Evolutionary conservation across 2,113 vertebrate genomes (phyloP), one percentile per base, ranked within the genome.

Genomic region (Symphodus melops): DNA sequence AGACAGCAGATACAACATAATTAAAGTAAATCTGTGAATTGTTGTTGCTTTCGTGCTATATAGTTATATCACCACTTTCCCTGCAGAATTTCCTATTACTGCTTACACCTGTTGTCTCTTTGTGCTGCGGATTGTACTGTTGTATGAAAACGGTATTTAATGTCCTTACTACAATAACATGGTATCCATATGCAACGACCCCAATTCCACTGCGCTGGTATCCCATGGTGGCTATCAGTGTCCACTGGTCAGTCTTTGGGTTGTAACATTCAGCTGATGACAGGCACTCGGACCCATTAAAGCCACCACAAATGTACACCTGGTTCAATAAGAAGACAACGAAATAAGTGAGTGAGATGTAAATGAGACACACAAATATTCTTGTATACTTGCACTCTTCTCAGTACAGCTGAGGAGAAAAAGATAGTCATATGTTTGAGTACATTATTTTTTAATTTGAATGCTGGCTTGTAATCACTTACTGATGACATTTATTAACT

Each of bases 271-370:
- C 86, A 19, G 66, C 81, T 4, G 95, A 94, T 70, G 88, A 93
- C 53, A 96, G 90, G 81, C 94, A 95, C 8, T 95, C 89, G 0
- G 55, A 90, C 0, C 96, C 96, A 0, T 94, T 96, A 89, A 96
- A 97, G n/a, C 97, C 96, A 5, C 97, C 96, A 2, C 97, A 97
- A 49, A 98, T 94, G 63, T 96, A 98, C 55, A 97, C 90, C 96
- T 98, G 60, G 70, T 51, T 9, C 23, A 9, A 25, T 9, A 21
- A 28, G 1, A 20, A 14, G 46, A 11, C 10, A 9, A 14, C 16
- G 12, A 44, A 13, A 44, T 44, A 13, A 33, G 28, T 33, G 28
- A 33, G 28, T 33, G 5, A 33, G 28, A 33, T 33, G 28, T 33
- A 33, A 44, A 44, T 46, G 48, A 63, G 59, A 13, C 7, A 36